A percentile compares a stretch with the other conserved stretches of the same genome.
These are phyloP conservation scores for Drusus annulatus DNA, from an alignment of 1,140 invertebrate genomes.

Conservation along the genomic window DNA sequence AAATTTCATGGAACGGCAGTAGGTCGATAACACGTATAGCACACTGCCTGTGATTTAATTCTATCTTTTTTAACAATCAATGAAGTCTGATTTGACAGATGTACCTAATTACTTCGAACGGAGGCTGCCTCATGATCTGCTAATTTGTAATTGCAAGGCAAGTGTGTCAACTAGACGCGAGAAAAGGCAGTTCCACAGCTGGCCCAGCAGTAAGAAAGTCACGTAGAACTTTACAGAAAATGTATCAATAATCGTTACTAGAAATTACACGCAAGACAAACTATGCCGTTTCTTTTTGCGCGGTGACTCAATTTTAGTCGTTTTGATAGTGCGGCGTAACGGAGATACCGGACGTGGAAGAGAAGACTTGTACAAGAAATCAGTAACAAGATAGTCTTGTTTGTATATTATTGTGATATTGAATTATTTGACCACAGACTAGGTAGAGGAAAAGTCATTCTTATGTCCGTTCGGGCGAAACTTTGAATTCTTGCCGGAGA, in stretches of 20 bases:
- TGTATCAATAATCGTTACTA: neutral
- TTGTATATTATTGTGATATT: constrained; percentile 9
- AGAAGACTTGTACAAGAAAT: constrained; percentile 23
- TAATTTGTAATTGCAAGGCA: constrained; percentile 36
- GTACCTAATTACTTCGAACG: neutral
- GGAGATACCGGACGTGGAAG: neutral
- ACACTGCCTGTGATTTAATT: too few species aligned
- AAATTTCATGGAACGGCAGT: too few species aligned
- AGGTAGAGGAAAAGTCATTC: neutral
- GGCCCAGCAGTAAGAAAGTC: neutral
- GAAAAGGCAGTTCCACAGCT: neutral
- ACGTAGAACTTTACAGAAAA: neutral
- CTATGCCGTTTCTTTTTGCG: neutral
- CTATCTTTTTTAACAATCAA: too few species aligned
- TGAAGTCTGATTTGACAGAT: too few species aligned
- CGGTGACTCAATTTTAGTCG: neutral
- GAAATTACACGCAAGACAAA: neutral
- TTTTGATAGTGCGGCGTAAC: neutral
- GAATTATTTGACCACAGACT: constrained; percentile 29
- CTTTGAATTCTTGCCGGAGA: neutral
- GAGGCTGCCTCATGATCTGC: constrained; percentile 11
- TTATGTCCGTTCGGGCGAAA: neutral
- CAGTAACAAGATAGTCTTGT: neutral
- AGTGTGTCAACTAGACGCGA: constrained; percentile 24
- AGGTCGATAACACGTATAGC: too few species aligned